These are phyloP conservation scores for Ceriagrion tenellum DNA, from an alignment of 2,888 invertebrate genomes.

Conservation along the genomic window DNA sequence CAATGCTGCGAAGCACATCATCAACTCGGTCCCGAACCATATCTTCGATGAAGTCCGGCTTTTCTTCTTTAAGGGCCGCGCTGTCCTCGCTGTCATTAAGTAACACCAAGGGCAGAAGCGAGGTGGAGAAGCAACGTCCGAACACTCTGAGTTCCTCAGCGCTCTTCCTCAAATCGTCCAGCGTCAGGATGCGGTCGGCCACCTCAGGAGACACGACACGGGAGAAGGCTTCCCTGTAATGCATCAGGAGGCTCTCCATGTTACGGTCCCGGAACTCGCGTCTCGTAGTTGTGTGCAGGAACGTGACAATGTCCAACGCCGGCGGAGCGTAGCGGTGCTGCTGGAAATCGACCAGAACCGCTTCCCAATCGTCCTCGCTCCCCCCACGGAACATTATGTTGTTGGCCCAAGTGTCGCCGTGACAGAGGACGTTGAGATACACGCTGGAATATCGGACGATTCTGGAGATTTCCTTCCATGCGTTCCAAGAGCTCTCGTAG, in stretches of 20 bases:
- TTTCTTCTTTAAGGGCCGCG: neutral
- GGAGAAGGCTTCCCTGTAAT: constrained; percentile 23
- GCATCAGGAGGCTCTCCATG: neutral
- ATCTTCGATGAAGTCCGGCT: constrained; percentile 26
- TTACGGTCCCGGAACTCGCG: constrained; percentile 25
- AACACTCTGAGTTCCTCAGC: neutral
- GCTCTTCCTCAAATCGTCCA: neutral
- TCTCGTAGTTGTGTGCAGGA: constrained; percentile 33
- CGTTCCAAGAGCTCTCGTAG: neutral
- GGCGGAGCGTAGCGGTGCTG: constrained; percentile 22
- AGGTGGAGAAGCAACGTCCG: neutral
- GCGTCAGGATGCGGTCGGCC: neutral
- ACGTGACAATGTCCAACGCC: neutral
- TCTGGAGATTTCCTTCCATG: constrained; percentile 15
- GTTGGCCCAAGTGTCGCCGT: too few relatives aligned
- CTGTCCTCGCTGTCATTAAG: neutral
- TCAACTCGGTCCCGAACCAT: constrained; percentile 17
- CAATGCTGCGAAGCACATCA: neutral
- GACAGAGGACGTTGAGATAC: too few relatives aligned
- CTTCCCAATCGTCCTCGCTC: neutral
- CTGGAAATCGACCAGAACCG: constrained; percentile 16
- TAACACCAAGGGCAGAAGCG: constrained; percentile 13
- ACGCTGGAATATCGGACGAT: neutral
- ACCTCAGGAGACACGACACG: neutral
- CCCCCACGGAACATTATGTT: neutral